Conservation (phyloP, 2,113 vertebrate genomes). For the Caracal caracal region DNA sequence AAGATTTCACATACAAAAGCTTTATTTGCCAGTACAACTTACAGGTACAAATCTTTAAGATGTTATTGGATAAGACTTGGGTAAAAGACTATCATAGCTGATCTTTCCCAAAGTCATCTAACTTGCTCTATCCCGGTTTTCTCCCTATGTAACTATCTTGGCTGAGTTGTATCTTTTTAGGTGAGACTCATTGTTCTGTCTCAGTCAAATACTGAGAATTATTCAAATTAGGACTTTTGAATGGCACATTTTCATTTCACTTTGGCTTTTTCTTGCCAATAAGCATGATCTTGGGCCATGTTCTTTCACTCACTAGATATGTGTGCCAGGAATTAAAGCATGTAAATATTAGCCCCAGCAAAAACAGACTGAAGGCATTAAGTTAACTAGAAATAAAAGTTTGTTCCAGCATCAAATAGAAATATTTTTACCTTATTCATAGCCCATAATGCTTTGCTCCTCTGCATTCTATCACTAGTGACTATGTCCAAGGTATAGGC, state of each 20-base stretch:
- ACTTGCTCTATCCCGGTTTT: not conserved
- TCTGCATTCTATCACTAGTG: not conserved
- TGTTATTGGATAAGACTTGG: not conserved
- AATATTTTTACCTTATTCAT: conserved; percentile 17
- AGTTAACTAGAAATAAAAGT: conserved; percentile 21
- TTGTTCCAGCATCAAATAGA: not conserved
- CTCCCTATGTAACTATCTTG: not conserved
- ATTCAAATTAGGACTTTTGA: not conserved
- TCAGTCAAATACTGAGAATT: not conserved
- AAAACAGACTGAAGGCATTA: not conserved
- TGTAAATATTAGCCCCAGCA: not conserved
- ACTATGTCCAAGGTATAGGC: not conserved
- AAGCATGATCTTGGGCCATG: not conserved
- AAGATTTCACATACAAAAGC: not conserved
- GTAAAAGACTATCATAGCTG: not conserved
- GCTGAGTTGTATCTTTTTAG: not conserved
- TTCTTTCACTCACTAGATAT: not conserved
- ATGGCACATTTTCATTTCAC: not conserved
- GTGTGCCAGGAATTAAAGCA: not conserved
- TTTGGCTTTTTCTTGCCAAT: conserved; percentile 1
- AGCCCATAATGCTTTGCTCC: not conserved
- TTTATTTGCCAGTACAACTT: not conserved
- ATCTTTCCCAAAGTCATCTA: not conserved
- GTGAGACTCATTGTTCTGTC: not conserved
- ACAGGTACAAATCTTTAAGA: not conserved